A percentile compares a stretch with the other conserved stretches of the same genome.
Conservation (phyloP, 2,888 invertebrate species). For the Coenonympha arcania region DNA sequence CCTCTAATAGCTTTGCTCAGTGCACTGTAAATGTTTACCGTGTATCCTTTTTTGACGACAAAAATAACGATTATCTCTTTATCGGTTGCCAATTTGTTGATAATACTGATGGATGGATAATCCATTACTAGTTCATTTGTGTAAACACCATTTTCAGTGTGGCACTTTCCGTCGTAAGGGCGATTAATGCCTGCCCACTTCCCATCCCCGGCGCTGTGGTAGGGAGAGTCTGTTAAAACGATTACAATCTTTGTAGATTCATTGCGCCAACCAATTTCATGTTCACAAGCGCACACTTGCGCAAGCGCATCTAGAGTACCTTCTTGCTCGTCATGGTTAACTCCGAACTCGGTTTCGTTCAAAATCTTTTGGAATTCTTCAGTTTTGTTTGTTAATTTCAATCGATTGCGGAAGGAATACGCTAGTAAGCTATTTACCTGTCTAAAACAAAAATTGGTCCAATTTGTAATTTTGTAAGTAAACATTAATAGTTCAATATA, state of each 20-base stretch:
- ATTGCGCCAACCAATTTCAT: slow-evolving; percentile 84
- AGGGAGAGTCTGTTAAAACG: slow-evolving; percentile 83
- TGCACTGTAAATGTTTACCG: slow-evolving; percentile 30
- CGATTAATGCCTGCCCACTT: slow-evolving; percentile 76
- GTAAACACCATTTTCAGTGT: slow-evolving; percentile 72
- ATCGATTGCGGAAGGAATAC: slow-evolving; percentile 84
- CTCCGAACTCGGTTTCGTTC: slow-evolving; percentile 54
- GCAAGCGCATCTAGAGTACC: slow-evolving; percentile 92
- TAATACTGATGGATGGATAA: slow-evolving; percentile 84
- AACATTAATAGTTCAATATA: too few species aligned
- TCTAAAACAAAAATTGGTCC: slow-evolving; percentile 34
- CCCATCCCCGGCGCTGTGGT: slow-evolving; percentile 87
- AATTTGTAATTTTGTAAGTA: too few species aligned
- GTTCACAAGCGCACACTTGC: slow-evolving; percentile 78
- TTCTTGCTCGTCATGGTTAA: slow-evolving; percentile 81
- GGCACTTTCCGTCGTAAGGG: slow-evolving; percentile 82
- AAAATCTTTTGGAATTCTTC: slow-evolving; percentile 56
- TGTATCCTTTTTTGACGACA: slow-evolving; percentile 27
- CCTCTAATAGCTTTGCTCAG: slow-evolving; percentile 36
- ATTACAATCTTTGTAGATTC: slow-evolving; percentile 83
- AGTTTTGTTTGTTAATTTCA: slow-evolving; percentile 76
- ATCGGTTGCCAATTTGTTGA: slow-evolving; percentile 62
- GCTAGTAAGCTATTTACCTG: slow-evolving; percentile 28
- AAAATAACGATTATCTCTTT: slow-evolving; percentile 45
- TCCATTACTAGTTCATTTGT: slow-evolving; percentile 76